These are phyloP conservation scores for Lasiurus borealis DNA, from an alignment of 2,113 vertebrate species.

Conservation along the genomic window DNA sequence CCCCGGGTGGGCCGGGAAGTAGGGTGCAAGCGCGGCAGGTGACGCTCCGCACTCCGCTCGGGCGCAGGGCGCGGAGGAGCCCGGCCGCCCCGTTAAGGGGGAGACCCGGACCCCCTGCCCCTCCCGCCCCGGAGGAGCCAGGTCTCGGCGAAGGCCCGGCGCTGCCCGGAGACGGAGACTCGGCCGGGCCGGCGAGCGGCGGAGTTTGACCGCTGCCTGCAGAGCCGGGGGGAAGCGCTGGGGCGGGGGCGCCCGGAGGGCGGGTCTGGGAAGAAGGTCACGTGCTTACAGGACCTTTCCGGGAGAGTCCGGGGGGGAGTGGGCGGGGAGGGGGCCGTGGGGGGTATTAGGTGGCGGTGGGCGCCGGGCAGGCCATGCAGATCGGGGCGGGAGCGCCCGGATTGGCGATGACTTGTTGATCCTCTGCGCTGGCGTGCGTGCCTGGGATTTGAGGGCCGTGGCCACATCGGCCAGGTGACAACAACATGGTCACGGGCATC, in stretches of 20 bases:
- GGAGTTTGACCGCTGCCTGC: conserved; percentile 52
- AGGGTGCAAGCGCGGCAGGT: background rate
- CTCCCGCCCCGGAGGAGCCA: background rate
- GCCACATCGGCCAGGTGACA: background rate
- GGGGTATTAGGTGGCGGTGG: background rate
- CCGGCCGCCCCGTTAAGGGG: background rate
- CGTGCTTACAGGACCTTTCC: background rate
- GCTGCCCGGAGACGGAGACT: background rate
- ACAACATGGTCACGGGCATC: background rate
- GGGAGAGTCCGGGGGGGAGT: background rate
- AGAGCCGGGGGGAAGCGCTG: background rate
- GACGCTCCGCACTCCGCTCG: background rate
- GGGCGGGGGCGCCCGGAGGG: background rate
- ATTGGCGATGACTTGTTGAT: conserved; percentile 78
- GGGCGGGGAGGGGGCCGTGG: too few relatives aligned
- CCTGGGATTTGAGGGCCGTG: background rate
- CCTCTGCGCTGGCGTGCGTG: conserved; percentile 16
- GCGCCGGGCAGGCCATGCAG: background rate
- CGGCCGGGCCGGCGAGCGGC: background rate
- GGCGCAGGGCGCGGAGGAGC: background rate
- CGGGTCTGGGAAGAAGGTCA: conserved; percentile 22
- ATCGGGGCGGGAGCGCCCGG: background rate
- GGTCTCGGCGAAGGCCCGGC: background rate
- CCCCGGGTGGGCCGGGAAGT: background rate
- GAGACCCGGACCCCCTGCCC: background rate